Evolutionary conservation across 2,888 invertebrate species (phyloP).

Genomic region (Lamellibrachia columna): DNA sequence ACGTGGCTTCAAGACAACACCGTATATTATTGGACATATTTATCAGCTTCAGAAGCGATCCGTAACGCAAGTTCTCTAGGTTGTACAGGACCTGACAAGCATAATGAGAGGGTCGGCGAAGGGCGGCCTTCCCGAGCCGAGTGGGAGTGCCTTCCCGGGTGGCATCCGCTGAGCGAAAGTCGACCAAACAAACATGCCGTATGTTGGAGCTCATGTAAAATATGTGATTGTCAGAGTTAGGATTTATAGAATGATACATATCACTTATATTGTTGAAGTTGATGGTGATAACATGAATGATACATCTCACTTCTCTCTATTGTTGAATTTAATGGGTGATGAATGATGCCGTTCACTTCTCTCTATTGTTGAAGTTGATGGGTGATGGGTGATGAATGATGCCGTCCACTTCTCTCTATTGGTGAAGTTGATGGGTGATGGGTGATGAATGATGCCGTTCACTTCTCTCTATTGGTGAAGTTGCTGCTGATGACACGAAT

Average conservation of each 20-base stretch:
- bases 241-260: neutral
- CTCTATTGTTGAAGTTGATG: no score
- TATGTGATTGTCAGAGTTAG: neutral
- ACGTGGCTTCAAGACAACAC: neutral
- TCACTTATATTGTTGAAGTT: neutral
- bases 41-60: neutral
- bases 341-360: no score
- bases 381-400: no score
- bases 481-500: no score
- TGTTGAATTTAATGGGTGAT: no score
- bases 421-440: no score
- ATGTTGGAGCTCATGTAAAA: neutral
- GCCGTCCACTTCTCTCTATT: no score
- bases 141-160: neutral
- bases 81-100: no score
- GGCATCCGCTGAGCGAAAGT: neutral
- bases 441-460: no score
- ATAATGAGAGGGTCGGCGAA: no score
- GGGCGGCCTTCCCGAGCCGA: neutral
- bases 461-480: no score
- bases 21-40: neutral
- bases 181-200: neutral
- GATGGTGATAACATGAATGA: neutral
- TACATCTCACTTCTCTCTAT: neutral
- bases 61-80: neutral